Conservation (phyloP, 2,113 vertebrate genomes). For the Lagenorhynchus albirostris region DNA sequence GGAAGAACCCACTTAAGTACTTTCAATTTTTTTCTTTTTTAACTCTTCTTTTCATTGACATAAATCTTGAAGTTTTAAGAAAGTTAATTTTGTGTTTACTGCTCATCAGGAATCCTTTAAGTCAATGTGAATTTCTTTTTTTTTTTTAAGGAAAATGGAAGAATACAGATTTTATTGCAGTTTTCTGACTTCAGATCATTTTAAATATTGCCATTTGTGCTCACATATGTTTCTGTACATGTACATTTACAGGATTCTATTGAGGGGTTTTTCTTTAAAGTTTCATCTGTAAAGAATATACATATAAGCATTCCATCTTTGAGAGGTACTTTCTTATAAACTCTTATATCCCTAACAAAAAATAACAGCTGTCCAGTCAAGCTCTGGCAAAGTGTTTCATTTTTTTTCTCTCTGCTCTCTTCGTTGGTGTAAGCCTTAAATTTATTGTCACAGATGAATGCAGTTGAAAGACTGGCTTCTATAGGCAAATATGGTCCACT, state of each 20-base stretch:
- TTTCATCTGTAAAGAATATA: constrained; percentile 35
- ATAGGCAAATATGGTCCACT: not conserved
- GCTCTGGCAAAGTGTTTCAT: constrained; percentile 5
- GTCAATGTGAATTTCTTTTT: not conserved
- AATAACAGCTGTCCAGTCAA: constrained; percentile 53
- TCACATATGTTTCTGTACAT: not conserved
- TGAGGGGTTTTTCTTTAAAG: not conserved
- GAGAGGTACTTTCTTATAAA: constrained; percentile 41
- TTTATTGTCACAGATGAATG: constrained; percentile 40
- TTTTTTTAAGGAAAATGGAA: not conserved
- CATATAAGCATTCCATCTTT: constrained; percentile 23
- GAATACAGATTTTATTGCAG: not conserved
- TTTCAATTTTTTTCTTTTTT: not conserved
- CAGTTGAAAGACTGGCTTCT: constrained; percentile 30
- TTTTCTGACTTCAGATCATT: not conserved
- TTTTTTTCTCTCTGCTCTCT: constrained; percentile 21
- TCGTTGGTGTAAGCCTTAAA: not conserved
- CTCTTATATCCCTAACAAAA: constrained; percentile 53
- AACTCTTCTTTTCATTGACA: not conserved
- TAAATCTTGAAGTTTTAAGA: not conserved
- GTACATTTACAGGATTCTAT: not conserved
- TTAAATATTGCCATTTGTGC: not conserved
- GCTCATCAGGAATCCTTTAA: not conserved
- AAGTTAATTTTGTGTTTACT: not conserved
- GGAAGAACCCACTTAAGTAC: not conserved